Conservation (phyloP, 2,888 invertebrate genomes). For the Troides helena region DNA sequence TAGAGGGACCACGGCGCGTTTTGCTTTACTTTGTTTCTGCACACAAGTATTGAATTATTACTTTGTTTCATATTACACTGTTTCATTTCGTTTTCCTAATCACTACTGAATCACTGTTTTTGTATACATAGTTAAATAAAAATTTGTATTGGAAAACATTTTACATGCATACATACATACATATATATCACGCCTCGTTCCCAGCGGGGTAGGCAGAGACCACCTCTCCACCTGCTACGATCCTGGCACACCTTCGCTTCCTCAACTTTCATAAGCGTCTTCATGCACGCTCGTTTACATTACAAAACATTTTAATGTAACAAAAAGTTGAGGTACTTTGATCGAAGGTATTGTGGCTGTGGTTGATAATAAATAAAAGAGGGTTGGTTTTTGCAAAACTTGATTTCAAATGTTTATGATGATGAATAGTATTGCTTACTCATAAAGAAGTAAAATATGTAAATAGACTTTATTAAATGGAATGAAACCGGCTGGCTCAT, state of each 20-base stretch:
- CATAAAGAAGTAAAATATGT: slow-evolving; percentile 44
- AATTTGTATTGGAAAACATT: background rate
- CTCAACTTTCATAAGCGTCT: too few species aligned
- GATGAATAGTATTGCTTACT: slow-evolving; percentile 35
- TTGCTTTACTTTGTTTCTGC: background rate
- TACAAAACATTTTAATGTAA: background rate
- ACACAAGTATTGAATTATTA: background rate
- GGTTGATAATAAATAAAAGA: background rate
- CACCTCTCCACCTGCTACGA: too few species aligned
- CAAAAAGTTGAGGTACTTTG: background rate
- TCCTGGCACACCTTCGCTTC: too few species aligned
- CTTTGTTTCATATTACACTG: too few species aligned
- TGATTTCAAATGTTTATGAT: slow-evolving; percentile 1
- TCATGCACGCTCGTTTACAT: too few species aligned
- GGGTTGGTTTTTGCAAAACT: background rate
- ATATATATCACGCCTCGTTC: too few species aligned
- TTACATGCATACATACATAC: too few species aligned
- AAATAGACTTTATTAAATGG: slow-evolving; percentile 40
- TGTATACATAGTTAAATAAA: too few species aligned
- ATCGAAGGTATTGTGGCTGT: background rate
- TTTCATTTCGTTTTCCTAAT: too few species aligned
- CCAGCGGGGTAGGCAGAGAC: too few species aligned
- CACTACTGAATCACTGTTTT: too few species aligned
- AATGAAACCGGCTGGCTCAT: slow-evolving; percentile 37
- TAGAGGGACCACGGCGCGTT: background rate